Percentiles rank a stretch among this genome's conserved stretches.
phyloP scores from a whole-genome alignment of 1,140 invertebrate species.

The Drosophila nebulosa region DNA sequence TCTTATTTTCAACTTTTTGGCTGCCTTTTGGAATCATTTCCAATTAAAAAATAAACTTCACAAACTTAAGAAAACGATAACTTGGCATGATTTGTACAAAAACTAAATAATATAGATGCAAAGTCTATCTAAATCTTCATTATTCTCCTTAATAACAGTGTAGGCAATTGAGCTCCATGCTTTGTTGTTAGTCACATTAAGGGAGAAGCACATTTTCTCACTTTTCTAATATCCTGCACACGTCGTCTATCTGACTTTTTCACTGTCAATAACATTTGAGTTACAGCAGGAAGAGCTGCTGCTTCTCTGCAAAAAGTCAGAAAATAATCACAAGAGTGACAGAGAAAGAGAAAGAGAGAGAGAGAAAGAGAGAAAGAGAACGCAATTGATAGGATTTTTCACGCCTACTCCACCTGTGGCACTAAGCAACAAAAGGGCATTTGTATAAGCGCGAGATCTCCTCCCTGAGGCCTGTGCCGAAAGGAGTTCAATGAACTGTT shows the following conservation, averaged over 20 bases:
- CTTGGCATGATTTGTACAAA: no score
- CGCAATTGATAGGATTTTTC: constrained; percentile 24
- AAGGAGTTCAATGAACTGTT: constrained; percentile 1
- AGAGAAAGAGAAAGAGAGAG: constrained; percentile 6
- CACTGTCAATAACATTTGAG: constrained; percentile 57
- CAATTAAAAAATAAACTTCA: no score
- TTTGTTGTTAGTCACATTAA: neutral
- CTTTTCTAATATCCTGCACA: neutral
- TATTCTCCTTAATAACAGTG: neutral
- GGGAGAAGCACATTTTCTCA: neutral
- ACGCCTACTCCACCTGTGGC: constrained; percentile 52
- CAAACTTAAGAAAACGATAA: no score
- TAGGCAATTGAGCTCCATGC: neutral
- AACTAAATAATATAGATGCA: no score
- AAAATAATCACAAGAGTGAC: no score
- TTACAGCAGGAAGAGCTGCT: constrained; percentile 48
- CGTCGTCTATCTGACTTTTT: constrained; percentile 28
- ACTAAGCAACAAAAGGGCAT: constrained; percentile 15
- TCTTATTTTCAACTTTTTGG: no score
- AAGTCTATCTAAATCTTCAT: neutral
- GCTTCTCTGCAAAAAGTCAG: neutral
- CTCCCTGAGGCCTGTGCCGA: neutral
- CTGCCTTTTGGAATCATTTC: no score
- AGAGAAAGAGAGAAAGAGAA: neutral
- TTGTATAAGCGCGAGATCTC: neutral